These are phyloP conservation scores for Aspiorhynchus laticeps DNA, from an alignment of 2,113 vertebrate genomes.

Conservation along the genomic window DNA sequence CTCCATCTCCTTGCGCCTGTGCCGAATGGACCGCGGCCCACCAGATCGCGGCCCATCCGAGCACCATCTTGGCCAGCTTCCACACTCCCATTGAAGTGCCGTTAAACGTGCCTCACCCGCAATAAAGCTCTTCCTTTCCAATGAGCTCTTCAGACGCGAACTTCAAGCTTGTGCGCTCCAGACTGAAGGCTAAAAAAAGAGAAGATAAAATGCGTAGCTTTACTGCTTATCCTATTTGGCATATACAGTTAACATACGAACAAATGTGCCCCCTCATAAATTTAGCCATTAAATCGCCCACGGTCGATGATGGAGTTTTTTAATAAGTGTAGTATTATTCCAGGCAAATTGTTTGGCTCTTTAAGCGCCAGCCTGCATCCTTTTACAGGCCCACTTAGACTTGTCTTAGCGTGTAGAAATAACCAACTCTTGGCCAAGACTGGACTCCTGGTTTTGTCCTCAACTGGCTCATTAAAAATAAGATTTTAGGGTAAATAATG, in stretches of 20 bases:
- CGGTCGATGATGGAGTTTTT: conserved; percentile 32
- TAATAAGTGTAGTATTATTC: conserved; percentile 41
- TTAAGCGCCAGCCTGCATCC: conserved; percentile 43
- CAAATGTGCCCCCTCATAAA: conserved; percentile 27
- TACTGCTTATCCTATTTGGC: neutral
- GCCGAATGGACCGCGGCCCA: conserved; percentile 63
- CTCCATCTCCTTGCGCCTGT: conserved; percentile 72
- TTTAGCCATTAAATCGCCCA: neutral
- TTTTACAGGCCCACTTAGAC: conserved; percentile 54
- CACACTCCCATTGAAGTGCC: conserved; percentile 71
- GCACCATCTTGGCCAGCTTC: conserved; percentile 80
- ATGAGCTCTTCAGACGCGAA: conserved; percentile 58
- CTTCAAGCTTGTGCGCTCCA: conserved; percentile 61
- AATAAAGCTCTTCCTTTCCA: conserved; percentile 42
- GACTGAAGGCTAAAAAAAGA: conserved; percentile 59
- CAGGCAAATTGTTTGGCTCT: conserved; percentile 10
- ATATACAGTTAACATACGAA: neutral
- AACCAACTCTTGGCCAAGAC: conserved; percentile 46
- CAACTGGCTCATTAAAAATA: conserved; percentile 64
- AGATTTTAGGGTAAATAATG: conserved; percentile 61
- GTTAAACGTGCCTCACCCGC: conserved; percentile 35
- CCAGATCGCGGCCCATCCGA: conserved; percentile 80
- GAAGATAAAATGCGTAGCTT: conserved; percentile 43
- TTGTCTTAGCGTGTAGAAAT: conserved; percentile 44
- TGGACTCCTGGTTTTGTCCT: conserved; percentile 60